Base-by-base conservation (phyloP, 1,140 invertebrate species). In the Atta texana region DNA sequence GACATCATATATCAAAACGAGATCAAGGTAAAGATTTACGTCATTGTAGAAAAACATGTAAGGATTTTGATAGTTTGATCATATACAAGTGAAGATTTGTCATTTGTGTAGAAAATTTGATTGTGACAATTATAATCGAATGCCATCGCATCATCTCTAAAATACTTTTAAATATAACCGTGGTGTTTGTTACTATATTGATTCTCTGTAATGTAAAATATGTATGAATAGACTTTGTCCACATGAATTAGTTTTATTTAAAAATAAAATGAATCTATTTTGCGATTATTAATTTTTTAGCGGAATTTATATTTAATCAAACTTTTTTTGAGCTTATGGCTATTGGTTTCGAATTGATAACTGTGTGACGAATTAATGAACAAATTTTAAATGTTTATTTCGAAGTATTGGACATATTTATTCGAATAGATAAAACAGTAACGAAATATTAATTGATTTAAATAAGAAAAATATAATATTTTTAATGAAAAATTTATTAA, bases 21-120 rank as follows among this genome's bases (percentile, higher is more conserved):
- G 80, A 55, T 84, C 69, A 75, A 84, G 80, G 80, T 61, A 63
- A 75, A 63, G 24, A 49, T 84, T 84, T 84, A 61, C 80, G 69
- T 84, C 80, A 84, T 24, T 84, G 69, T 75, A 14, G 39, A 44
- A 75, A 74, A 84, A 63, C n/a, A 51, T 18, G 2, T 18, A n/a
- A 59, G 16, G 18, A 51, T 44, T 24, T 18, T 44, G n/a, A 24
- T 16, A 34, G 18, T 31, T 44, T 81, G 71, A 8, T 49, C 5
- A 3, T 12, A 10, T 12, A 10, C 28, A 21, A 14, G 8, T 34
- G 7, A 24, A 18, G 39, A 59, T 61, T 21, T 12, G 6, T 31
- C 5, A 3, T 31, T 72, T 14, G 34, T 44, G 14, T 28, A 16
- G 21, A 49, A 49, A 55, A 49, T 8, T 49, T 34, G 6, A 68